phyloP scores from a whole-genome alignment of 2,113 vertebrate genomes.

The Burhinus oedicnemus region DNA sequence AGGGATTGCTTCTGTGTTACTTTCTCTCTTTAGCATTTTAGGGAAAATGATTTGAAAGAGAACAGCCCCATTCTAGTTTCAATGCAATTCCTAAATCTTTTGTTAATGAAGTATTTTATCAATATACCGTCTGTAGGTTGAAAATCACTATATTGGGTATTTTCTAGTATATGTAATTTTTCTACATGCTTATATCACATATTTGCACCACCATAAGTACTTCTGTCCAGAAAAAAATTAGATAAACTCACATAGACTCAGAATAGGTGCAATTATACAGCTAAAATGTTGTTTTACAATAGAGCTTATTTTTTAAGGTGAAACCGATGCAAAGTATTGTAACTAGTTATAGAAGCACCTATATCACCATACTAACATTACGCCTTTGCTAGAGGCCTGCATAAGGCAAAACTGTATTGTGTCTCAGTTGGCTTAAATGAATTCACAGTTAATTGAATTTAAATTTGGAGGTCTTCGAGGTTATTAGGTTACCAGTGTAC shows the following conservation, averaged over 20 bases:
- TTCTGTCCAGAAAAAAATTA: background rate
- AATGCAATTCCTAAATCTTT: background rate
- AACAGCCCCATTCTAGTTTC: background rate
- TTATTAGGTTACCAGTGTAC: background rate
- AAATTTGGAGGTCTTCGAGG: background rate
- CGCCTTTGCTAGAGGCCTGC: background rate
- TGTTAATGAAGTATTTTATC: background rate
- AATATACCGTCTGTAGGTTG: background rate
- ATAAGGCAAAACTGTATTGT: background rate
- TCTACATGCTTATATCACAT: background rate
- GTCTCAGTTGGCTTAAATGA: background rate
- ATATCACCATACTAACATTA: background rate
- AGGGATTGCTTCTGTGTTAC: background rate
- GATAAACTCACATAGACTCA: background rate
- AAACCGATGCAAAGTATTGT: background rate
- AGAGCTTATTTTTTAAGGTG: background rate
- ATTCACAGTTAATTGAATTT: background rate
- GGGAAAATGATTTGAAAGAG: background rate
- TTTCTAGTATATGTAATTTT: background rate
- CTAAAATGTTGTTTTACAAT: background rate
- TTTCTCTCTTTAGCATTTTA: background rate
- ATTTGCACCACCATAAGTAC: background rate
- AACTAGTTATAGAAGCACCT: background rate
- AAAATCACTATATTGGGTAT: background rate
- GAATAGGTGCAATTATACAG: background rate